These are phyloP conservation scores for Parazoanthus atlanticus DNA, from an alignment of 92 coral and sea anemone genomes.

Conservation along the genomic window DNA sequence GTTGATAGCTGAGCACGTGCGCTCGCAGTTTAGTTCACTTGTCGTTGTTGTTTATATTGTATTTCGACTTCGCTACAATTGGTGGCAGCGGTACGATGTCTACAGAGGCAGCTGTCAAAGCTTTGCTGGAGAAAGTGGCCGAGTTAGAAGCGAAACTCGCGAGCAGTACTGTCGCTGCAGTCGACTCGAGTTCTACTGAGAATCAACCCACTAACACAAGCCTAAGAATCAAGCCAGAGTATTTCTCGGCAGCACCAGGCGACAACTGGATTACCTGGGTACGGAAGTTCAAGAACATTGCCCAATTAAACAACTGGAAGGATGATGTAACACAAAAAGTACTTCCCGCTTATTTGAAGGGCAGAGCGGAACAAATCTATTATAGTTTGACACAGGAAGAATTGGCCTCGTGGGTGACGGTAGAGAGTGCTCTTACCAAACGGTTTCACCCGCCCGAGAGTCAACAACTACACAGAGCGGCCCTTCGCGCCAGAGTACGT, in stretches of 20 bases:
- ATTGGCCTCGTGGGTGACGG: conserved; percentile 11
- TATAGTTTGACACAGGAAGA: conserved; percentile 39
- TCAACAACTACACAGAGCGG: conserved; percentile 10
- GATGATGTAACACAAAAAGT: conserved; percentile 33
- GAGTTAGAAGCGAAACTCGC: conserved; percentile 33
- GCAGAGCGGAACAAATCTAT: conserved; percentile 38
- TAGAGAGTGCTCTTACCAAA: neutral
- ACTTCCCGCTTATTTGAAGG: conserved; percentile 26
- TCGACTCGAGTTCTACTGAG: too few species aligned
- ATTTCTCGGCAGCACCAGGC: conserved; percentile 20
- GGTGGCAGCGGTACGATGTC: neutral
- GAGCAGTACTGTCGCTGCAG: too few species aligned
- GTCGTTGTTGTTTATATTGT: too few species aligned
- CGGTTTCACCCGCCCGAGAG: conserved; percentile 19
- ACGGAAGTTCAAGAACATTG: conserved; percentile 38
- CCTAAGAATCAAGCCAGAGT: conserved; percentile 43
- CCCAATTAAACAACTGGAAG: conserved; percentile 33
- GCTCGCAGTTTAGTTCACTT: too few species aligned
- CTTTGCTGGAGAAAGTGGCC: conserved; percentile 33
- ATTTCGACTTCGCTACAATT: neutral
- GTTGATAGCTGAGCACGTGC: too few species aligned
- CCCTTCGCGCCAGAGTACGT: conserved; percentile 13
- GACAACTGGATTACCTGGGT: conserved; percentile 35
- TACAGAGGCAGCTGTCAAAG: conserved; percentile 32
- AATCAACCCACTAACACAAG: neutral